These are phyloP conservation scores for Condylostylus longicornis DNA, from an alignment of 1,140 invertebrate genomes.

Conservation along the genomic window DNA sequence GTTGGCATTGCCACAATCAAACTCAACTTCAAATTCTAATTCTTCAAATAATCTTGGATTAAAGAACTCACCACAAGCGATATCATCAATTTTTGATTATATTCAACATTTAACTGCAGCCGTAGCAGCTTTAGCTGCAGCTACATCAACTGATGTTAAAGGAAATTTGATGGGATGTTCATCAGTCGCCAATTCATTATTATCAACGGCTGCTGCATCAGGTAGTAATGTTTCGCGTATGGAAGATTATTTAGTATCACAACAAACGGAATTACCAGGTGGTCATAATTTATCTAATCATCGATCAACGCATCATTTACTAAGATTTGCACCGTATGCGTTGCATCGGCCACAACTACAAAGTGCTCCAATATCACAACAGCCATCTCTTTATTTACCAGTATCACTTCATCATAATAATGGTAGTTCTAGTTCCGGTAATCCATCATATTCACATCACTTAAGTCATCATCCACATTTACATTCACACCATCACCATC, in stretches of 20 bases:
- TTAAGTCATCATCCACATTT: conserved; percentile 19
- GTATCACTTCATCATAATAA: conserved; percentile 22
- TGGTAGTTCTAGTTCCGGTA: conserved; percentile 27
- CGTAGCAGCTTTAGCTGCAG: too few relatives aligned
- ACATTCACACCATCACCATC: conserved; percentile 23
- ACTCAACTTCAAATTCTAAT: too few relatives aligned
- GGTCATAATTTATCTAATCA: conserved; percentile 14
- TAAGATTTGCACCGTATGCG: conserved; percentile 29
- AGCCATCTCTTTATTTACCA: conserved; percentile 2
- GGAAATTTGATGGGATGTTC: too few relatives aligned
- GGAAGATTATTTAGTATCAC: conserved; percentile 26
- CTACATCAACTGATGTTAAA: too few relatives aligned
- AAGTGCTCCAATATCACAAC: conserved; percentile 1
- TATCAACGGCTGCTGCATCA: conserved; percentile 10
- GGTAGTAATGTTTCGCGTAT: conserved; percentile 21
- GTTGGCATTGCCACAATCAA: too few relatives aligned
- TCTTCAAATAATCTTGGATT: too few relatives aligned
- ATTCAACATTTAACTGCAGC: too few relatives aligned
- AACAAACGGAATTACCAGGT: conserved; percentile 30
- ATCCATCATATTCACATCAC: conserved; percentile 10
- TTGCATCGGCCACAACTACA: conserved; percentile 27
- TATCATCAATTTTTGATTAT: too few relatives aligned
- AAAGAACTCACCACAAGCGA: too few relatives aligned
- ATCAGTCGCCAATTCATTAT: too few relatives aligned
- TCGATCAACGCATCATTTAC: conserved; percentile 25